Percentiles rank a stretch among this genome's conserved stretches.
Conservation (phyloP, 2,113 vertebrate species). For the Herpetotheres cachinnans region DNA sequence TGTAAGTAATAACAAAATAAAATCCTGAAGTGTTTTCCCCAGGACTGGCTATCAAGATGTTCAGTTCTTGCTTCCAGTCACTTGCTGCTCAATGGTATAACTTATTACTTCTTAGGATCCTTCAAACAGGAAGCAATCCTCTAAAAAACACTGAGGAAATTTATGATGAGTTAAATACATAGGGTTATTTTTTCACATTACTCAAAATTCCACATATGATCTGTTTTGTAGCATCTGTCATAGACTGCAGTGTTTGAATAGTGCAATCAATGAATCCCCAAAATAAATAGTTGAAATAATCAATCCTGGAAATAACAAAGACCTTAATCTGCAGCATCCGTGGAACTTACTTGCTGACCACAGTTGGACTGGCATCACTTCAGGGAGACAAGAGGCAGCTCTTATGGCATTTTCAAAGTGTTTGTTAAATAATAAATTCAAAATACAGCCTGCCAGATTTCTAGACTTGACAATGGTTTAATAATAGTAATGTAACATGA, state of each 20-base stretch:
- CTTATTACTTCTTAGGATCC: neutral
- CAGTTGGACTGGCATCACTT: neutral
- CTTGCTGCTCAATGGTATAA: neutral
- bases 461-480: neutral
- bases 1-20: neutral
- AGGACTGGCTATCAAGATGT: neutral
- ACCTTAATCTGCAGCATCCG: neutral
- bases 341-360: neutral
- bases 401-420: neutral
- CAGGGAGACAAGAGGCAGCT: neutral
- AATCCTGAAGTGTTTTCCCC: neutral
- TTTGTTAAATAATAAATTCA: neutral
- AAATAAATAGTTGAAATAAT: constrained; percentile 43
- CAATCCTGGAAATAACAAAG: neutral
- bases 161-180: neutral
- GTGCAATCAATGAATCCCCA: constrained; percentile 29
- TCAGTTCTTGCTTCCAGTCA: neutral
- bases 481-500: neutral
- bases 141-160: neutral
- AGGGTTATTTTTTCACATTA: neutral
- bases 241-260: constrained; percentile 33
- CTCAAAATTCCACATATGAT: neutral
- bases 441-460: neutral
- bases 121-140: neutral
- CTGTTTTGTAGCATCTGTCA: neutral